Conservation (phyloP, 2,797 vertebrate genomes). For the Pogoniulus pusillus region DNA sequence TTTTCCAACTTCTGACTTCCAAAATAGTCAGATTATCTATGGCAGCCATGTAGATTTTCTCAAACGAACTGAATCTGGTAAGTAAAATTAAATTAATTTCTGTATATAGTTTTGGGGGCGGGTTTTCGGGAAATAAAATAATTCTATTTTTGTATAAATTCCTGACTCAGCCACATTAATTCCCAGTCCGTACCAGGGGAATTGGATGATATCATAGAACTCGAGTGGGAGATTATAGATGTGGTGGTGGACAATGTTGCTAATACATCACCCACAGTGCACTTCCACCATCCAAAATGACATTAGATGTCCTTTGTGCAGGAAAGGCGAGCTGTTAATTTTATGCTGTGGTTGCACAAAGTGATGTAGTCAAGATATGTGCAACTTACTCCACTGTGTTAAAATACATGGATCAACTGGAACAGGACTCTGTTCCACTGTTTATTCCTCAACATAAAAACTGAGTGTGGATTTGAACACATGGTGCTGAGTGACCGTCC, state of each 20-base stretch:
- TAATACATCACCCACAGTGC: neutral
- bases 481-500: neutral
- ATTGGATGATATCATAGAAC: neutral
- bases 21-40: too few species aligned
- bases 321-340: neutral
- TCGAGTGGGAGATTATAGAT: neutral
- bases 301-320: neutral
- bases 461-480: neutral
- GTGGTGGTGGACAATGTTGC: neutral
- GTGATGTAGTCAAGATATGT: neutral
- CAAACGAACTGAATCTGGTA: too few species aligned
- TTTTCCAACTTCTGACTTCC: too few species aligned
- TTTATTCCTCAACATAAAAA: neutral
- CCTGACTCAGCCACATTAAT: too few species aligned
- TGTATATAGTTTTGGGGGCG: too few species aligned
- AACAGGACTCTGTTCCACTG: neutral
- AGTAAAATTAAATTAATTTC: too few species aligned
- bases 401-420: neutral
- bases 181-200: accelerated
- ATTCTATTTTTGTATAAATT: too few species aligned
- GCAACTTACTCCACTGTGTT: neutral
- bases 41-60: too few species aligned
- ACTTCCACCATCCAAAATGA: neutral
- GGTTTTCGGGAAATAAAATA: too few species aligned
- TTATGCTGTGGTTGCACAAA: neutral